Conservation (phyloP, 23 tunicate genomes). For the Trididemnum nubilum region DNA sequence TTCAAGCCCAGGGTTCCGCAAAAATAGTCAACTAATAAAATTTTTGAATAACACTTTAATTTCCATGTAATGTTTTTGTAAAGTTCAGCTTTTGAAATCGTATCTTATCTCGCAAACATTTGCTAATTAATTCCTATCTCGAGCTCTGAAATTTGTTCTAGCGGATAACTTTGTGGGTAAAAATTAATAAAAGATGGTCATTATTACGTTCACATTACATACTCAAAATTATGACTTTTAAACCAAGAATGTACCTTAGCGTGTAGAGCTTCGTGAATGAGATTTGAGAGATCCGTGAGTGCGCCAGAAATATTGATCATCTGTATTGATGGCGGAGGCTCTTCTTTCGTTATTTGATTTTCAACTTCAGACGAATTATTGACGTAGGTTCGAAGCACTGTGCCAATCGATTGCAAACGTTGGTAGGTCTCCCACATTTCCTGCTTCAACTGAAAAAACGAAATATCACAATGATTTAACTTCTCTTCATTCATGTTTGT, state of each 20-base stretch:
- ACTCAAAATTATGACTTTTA: too few relatives aligned
- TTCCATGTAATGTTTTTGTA: too few relatives aligned
- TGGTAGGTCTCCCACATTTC: conserved; percentile 70
- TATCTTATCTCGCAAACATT: too few relatives aligned
- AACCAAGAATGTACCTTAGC: conserved; percentile 49
- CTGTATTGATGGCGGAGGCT: conserved; percentile 1
- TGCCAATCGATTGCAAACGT: conserved; percentile 35
- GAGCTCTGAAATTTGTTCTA: too few relatives aligned
- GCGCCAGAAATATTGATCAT: conserved; percentile 39
- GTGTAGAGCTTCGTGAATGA: conserved; percentile 43
- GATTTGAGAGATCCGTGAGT: conserved; percentile 11
- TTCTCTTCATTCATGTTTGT: neutral
- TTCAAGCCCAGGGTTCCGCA: too few relatives aligned
- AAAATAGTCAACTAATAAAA: too few relatives aligned
- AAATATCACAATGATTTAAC: neutral
- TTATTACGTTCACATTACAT: too few relatives aligned
- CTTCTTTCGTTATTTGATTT: neutral
- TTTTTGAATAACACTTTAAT: too few relatives aligned
- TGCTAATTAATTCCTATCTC: too few relatives aligned
- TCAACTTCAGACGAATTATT: conserved; percentile 7
- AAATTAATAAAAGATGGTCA: too few relatives aligned
- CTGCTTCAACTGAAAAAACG: conserved; percentile 54
- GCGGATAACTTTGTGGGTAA: too few relatives aligned
- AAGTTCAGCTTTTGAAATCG: too few relatives aligned
- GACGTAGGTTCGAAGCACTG: conserved; percentile 35